Evolutionary conservation across 2,113 vertebrate genomes (phyloP), one percentile per base, ranked within the genome.

Genomic region (Carassius gibelio): DNA sequence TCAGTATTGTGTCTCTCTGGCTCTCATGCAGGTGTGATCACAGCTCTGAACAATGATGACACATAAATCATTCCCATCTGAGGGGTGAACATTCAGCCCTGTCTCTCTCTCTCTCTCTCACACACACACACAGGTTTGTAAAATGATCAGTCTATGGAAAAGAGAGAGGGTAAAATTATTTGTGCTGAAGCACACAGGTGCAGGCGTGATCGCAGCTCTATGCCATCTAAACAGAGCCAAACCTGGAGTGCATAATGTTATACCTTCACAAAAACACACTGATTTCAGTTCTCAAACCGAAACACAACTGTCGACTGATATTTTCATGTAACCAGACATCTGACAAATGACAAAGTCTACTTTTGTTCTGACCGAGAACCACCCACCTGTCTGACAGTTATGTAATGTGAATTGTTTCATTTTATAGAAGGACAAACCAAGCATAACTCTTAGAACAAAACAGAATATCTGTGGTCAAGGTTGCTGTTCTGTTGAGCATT

Each of bases 51-150:
- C 75, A 59, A 77, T 59, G 75, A 77, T 34, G 75, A 77, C 52
- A 34, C 75, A 77, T 57, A 77, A 77, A 77, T 77, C 75, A 77
- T 59, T 77, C 26, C 75, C 75, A 77, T 77, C 52, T 77, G 26
- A 77, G 75, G 26, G 50, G 8, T 59, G 52, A 59, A 59, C 75
- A 38, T 30, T 75, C 71, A 42, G 36, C 36, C 36, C 36, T 11
- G 9, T 36, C 68, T 11, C 68, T 1, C 34, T 9, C 68, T 9
- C 34, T 9, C 45, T 1, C 48, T 7, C 48, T 4, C 48, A 30
- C 72, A 74, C 21, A 68, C 71, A 30, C 72, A 72, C 21, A 68
- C 71, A 34, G 8, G 15, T 26, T 77, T 74, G 52, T 38, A 77
- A 17, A 34, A 38, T 59, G 50, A 77, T 77, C 75, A n/a, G 75